A percentile compares a stretch with the other conserved stretches of the same genome.
Conservation (phyloP, 1,140 invertebrate genomes). For the Calliopsis andreniformis region DNA sequence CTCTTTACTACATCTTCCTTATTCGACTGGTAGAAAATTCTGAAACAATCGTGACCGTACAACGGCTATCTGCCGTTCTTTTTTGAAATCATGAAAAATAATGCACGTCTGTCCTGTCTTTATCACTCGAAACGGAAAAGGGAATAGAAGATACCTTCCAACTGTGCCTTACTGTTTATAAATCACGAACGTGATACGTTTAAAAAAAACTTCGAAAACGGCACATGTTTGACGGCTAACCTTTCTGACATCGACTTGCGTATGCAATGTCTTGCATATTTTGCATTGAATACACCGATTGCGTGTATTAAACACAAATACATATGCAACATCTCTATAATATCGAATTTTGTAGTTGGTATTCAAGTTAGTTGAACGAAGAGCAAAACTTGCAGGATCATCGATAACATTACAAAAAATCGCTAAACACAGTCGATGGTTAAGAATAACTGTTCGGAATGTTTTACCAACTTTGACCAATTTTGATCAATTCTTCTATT, state of each 20-base stretch:
- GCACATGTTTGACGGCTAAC: slow-evolving; percentile 47
- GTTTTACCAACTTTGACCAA: too few relatives aligned
- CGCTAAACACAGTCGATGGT: neutral
- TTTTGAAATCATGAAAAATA: too few relatives aligned
- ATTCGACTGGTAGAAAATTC: too few relatives aligned
- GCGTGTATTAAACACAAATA: slow-evolving; percentile 58
- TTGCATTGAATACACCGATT: slow-evolving; percentile 70
- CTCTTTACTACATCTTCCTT: too few relatives aligned
- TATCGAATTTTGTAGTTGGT: neutral
- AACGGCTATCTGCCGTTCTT: too few relatives aligned
- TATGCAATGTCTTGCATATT: slow-evolving; percentile 53
- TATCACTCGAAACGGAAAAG: neutral
- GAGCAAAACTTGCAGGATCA: neutral
- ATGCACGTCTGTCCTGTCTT: too few relatives aligned
- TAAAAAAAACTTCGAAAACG: neutral
- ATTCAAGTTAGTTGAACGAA: too few relatives aligned
- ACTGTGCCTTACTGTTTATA: neutral
- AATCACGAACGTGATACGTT: neutral
- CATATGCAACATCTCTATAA: slow-evolving; percentile 41
- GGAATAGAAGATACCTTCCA: neutral
- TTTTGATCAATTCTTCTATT: too few relatives aligned
- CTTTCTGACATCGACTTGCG: slow-evolving; percentile 67
- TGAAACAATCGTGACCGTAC: neutral
- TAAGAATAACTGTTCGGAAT: too few relatives aligned
- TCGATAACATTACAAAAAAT: too few relatives aligned